Conservation (phyloP, 2,888 invertebrate species). For the Dastarcus helophoroides region DNA sequence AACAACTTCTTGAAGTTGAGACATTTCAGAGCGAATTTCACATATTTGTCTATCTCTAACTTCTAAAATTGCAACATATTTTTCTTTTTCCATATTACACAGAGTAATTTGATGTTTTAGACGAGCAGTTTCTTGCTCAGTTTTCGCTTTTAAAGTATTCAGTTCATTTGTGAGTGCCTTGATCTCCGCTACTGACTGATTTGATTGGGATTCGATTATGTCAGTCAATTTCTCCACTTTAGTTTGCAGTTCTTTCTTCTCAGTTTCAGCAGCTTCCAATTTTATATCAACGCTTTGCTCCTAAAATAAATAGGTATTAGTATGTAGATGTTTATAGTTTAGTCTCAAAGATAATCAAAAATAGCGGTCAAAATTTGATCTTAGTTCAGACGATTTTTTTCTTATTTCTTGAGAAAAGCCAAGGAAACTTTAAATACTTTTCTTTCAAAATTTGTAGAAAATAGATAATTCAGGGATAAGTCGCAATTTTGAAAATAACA, state of each 20-base stretch:
- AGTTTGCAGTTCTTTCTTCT: conserved; percentile 20
- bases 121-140: conserved; percentile 25
- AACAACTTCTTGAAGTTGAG: conserved; percentile 32
- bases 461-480: no score
- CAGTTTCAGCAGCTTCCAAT: conserved; percentile 19
- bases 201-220: conserved; percentile 20
- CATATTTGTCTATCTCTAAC: conserved; percentile 33
- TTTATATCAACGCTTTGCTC: conserved; percentile 15
- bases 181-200: conserved; percentile 20
- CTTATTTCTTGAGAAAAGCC: no score
- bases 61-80: conserved; percentile 30
- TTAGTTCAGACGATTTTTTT: no score
- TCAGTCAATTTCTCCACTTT: conserved; percentile 18
- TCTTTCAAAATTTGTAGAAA: no score
- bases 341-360: no score
- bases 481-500: no score
- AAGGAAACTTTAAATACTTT: no score
- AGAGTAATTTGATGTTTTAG: conserved; percentile 30
- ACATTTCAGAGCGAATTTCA: conserved; percentile 33
- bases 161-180: conserved; percentile 25
- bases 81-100: conserved; percentile 32
- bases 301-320: conserved; percentile 16
- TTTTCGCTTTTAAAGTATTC: conserved; percentile 22
- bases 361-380: no score
- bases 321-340: no score